phyloP scores from a whole-genome alignment of 2,797 vertebrate species.

The Melanotaenia maccullochi region DNA sequence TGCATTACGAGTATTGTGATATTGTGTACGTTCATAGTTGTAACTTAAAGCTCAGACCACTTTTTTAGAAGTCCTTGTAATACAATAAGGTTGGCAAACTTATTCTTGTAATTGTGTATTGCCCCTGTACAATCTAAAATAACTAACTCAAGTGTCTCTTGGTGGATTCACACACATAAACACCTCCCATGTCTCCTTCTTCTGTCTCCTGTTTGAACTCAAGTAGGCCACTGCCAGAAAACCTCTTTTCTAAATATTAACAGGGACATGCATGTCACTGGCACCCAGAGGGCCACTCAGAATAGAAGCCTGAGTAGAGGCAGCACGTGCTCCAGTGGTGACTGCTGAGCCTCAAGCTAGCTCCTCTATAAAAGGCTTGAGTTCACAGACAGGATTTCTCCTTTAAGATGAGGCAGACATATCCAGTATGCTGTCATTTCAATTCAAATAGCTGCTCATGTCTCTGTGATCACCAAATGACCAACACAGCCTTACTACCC shows the following conservation, averaged over 20 bases:
- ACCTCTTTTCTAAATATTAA: conserved; percentile 83
- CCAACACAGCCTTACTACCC: conserved; percentile 8
- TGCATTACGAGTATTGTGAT: background rate
- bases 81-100: too few species aligned
- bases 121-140: conserved; percentile 28
- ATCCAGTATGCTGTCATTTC: conserved; percentile 13
- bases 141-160: conserved; percentile 31
- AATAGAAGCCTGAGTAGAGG: conserved; percentile 78
- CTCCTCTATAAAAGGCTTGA: conserved; percentile 33
- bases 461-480: conserved; percentile 26
- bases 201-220: conserved; percentile 65
- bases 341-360: conserved; percentile 61
- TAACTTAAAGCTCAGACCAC: background rate
- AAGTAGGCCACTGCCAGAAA: conserved; percentile 82
- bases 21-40: too few species aligned
- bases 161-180: conserved; percentile 34
- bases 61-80: background rate
- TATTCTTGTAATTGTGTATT: background rate
- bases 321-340: conserved; percentile 53
- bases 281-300: conserved; percentile 79
- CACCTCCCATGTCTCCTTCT: conserved; percentile 35
- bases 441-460: background rate
- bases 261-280: conserved; percentile 78
- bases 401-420: conserved; percentile 2
- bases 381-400: conserved; percentile 35